Evolutionary conservation across 37 sponge, comb jelly and placozoan species (phyloP), one percentile per base, ranked within the genome.

Genomic region (Axinella damicornis): DNA sequence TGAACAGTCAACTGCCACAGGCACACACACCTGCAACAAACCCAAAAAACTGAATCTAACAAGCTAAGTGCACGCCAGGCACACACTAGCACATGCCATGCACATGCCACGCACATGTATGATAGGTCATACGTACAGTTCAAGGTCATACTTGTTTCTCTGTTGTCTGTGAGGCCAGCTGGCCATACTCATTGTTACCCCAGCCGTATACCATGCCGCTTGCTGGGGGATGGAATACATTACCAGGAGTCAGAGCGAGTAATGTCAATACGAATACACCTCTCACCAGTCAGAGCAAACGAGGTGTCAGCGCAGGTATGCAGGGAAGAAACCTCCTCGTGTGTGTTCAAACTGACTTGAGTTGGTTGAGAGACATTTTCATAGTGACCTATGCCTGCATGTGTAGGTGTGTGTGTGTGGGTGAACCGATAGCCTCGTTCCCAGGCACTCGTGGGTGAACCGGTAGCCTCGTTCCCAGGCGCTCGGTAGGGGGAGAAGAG

Each of bases 151-250:
- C 83, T 59, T 82, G 83, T 6, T 27, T 19, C 22, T 34, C 32
- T 27, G 20, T 18, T 20, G 62, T 35, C 53, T 18, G 53, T 30
- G 69, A 53, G 19, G 70, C 78, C 5, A 89, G 62, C 65, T 89
- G 89, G 1, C 89, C 64, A 77, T 83, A 89, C 65, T 89, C 89
- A 53, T 89, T 89, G 73, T 89, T 89, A 14, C 89, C 89, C 89
- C 89, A 89, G 18, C 53, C 83, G 83, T 68, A 89, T 39, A 89
- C 79, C 36, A 9, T 16, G 12, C 73, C 84, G 32, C 24, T 15
- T 2, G 11, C 83, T 83, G 24, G n/a, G 57, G 1, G 63, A 41
- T n/a, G n/a, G n/a, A n/a, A n/a, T n/a, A n/a, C n/a, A n/a, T n/a
- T n/a, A n/a, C n/a, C n/a, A n/a, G n/a, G n/a, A n/a, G n/a, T n/a